Evolutionary conservation across 2,888 invertebrate species (phyloP).

Genomic region (Horisme vitalbata): DNA sequence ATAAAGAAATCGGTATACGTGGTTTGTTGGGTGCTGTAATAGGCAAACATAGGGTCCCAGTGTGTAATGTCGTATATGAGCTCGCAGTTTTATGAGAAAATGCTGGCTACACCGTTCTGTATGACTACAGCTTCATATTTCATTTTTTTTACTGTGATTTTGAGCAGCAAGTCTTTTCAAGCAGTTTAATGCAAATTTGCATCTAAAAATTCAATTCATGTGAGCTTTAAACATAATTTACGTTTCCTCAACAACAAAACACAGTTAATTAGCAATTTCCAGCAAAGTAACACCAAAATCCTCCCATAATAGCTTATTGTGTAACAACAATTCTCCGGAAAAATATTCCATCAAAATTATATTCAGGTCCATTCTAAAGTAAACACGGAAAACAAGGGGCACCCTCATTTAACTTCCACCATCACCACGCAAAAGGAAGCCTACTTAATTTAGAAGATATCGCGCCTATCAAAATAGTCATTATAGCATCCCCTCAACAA

Average conservation of each 20-base stretch:
- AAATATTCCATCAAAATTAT: slow-evolving; percentile 21
- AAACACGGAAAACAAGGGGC: slow-evolving; percentile 20
- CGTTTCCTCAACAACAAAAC: too few relatives aligned
- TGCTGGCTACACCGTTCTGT: slow-evolving; percentile 49
- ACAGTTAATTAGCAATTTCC: too few relatives aligned
- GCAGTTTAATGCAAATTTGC: too few relatives aligned
- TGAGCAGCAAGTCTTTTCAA: too few relatives aligned
- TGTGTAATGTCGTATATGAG: slow-evolving; percentile 62
- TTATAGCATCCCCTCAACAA: slow-evolving; percentile 44
- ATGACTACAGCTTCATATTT: slow-evolving; percentile 37
- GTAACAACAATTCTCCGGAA: slow-evolving; percentile 19
- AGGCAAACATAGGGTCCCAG: slow-evolving; percentile 64
- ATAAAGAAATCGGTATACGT: slow-evolving; percentile 44
- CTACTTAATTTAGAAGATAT: slow-evolving; percentile 38
- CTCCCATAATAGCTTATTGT: slow-evolving; percentile 14
- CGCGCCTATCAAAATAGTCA: slow-evolving; percentile 37
- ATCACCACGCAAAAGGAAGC: slow-evolving; percentile 31
- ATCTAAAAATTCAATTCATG: too few relatives aligned
- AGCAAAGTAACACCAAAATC: background rate
- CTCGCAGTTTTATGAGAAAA: slow-evolving; percentile 59
- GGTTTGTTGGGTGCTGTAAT: slow-evolving; percentile 54
- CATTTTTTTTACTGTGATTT: slow-evolving; percentile 41
- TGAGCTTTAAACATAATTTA: too few relatives aligned
- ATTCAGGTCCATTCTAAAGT: slow-evolving; percentile 15
- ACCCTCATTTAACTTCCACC: slow-evolving; percentile 22